Percentiles rank a stretch among this genome's conserved stretches.
Evolutionary conservation across 2,888 invertebrate genomes (phyloP).

Genomic region (Encarsia formosa): DNA sequence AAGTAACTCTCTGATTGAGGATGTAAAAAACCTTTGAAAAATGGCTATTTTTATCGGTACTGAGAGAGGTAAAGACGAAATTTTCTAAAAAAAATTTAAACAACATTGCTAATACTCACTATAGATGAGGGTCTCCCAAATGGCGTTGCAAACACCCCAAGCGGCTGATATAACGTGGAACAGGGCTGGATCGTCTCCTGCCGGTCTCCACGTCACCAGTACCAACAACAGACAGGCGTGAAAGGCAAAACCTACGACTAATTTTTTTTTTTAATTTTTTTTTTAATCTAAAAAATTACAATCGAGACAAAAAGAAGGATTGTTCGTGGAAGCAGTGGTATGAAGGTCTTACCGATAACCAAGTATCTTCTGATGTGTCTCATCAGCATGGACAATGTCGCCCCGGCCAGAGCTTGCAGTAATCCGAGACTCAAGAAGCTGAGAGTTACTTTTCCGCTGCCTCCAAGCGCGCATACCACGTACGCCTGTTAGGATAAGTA

Average conservation of each 20-base stretch:
- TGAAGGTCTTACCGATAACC: conserved; percentile 62
- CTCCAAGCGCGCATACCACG: conserved; percentile 76
- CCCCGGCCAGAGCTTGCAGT: conserved; percentile 72
- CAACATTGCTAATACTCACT: too few relatives aligned
- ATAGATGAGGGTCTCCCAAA: conserved; percentile 70
- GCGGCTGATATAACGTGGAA: conserved; percentile 81
- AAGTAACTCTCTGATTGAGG: too few relatives aligned
- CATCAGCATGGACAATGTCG: conserved; percentile 75
- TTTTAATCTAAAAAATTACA: not conserved
- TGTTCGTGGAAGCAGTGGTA: too few relatives aligned
- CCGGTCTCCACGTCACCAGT: conserved; percentile 74
- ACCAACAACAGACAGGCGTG: conserved; percentile 75
- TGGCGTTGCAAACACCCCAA: conserved; percentile 82
- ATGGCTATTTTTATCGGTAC: too few relatives aligned
- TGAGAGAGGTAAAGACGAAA: too few relatives aligned
- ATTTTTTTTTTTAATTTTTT: not conserved
- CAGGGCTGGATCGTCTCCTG: conserved; percentile 73
- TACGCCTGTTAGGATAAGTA: conserved; percentile 62
- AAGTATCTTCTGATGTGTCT: conserved; percentile 70
- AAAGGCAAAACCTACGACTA: conserved; percentile 76
- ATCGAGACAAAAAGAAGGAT: too few relatives aligned
- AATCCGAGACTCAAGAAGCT: conserved; percentile 72
- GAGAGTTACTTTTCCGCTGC: conserved; percentile 65
- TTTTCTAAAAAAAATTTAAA: too few relatives aligned
- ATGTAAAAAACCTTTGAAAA: too few relatives aligned